Evolutionary conservation across 2,797 vertebrate genomes (phyloP).

Genomic region (Lemur catta): DNA sequence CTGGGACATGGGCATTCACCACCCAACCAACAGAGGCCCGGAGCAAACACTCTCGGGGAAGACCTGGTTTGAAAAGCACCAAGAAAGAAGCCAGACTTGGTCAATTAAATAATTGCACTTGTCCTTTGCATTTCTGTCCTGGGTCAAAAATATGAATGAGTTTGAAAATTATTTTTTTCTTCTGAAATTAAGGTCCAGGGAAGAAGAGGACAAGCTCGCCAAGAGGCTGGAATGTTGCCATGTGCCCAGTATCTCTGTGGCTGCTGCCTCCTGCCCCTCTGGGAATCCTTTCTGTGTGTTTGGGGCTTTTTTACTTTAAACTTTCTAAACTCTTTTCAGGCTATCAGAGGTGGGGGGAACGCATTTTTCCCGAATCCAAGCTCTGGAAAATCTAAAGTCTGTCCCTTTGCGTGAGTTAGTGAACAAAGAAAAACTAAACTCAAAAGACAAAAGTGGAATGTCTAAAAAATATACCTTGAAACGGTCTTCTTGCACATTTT

Average conservation of each 20-base stretch:
- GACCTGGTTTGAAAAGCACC: neutral
- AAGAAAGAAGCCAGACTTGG: neutral
- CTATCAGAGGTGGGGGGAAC: neutral
- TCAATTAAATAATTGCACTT: neutral
- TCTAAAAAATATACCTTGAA: neutral
- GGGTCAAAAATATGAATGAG: neutral
- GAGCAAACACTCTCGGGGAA: neutral
- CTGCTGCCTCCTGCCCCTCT: fast-evolving
- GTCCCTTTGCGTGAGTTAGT: neutral
- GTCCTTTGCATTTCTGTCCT: neutral
- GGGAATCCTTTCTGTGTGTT: neutral
- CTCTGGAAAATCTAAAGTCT: neutral
- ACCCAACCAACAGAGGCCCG: neutral
- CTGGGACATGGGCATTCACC: neutral
- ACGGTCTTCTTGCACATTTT: neutral
- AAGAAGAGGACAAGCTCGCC: neutral
- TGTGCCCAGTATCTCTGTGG: fast-evolving
- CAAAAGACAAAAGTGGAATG: neutral
- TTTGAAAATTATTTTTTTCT: neutral
- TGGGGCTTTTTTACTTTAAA: neutral
- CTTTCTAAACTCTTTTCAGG: neutral
- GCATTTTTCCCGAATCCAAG: neutral
- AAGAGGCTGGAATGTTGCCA: neutral
- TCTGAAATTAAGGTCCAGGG: neutral
- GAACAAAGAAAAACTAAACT: neutral